Evolutionary conservation across 2,113 vertebrate species (phyloP).

Genomic region (Psephotus haematonotus): DNA sequence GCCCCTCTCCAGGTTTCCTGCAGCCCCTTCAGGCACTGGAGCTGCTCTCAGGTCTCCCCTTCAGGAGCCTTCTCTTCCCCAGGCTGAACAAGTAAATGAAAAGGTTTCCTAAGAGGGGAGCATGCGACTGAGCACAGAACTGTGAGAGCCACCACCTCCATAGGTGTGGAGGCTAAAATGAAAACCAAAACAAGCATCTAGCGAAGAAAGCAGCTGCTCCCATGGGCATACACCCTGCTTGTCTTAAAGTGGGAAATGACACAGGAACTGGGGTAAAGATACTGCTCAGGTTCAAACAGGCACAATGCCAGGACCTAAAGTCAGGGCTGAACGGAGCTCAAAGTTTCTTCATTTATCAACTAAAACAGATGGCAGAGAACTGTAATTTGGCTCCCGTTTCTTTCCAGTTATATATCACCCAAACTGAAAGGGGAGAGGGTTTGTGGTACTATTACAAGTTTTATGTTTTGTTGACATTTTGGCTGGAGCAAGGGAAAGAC

Average conservation of each 20-base stretch:
- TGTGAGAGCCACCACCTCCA: not conserved
- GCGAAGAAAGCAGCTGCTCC: not conserved
- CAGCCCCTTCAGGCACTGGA: not conserved
- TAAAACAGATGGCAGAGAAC: conserved; percentile 37
- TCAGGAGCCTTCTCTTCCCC: not conserved
- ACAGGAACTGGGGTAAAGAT: not conserved
- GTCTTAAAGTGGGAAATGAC: not conserved
- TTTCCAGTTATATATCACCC: not conserved
- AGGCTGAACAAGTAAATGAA: not conserved
- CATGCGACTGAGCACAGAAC: not conserved
- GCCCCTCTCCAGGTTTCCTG: too few relatives aligned
- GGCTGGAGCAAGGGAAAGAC: not conserved
- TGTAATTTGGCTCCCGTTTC: not conserved
- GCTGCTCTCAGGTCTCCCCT: not conserved
- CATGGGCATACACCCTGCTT: not conserved
- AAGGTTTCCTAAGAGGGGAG: not conserved
- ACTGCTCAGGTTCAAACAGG: not conserved
- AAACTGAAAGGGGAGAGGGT: not conserved
- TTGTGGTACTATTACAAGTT: not conserved
- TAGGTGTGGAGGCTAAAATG: not conserved
- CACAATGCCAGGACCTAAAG: not conserved
- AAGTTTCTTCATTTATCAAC: conserved; percentile 53
- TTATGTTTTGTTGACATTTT: conserved; percentile 2
- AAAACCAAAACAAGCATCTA: not conserved
- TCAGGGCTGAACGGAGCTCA: not conserved